These are phyloP conservation scores for Habropoda laboriosa DNA, from an alignment of 1,140 invertebrate genomes.

Conservation along the genomic window DNA sequence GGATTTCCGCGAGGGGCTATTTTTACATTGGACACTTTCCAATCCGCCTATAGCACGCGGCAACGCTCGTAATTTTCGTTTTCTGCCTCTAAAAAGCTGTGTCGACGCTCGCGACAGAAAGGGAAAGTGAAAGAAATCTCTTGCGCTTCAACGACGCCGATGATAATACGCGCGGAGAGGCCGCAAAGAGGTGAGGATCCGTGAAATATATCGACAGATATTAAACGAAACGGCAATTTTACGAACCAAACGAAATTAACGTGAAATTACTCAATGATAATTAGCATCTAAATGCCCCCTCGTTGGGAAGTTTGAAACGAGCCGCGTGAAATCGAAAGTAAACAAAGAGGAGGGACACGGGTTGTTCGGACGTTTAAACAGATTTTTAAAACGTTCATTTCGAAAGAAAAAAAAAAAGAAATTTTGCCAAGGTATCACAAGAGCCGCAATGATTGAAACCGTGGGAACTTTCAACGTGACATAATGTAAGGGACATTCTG, in stretches of 20 bases:
- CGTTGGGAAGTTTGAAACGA: background rate
- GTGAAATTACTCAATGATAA: background rate
- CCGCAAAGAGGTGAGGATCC: background rate
- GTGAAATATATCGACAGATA: background rate
- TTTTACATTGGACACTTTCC: slow-evolving; percentile 28
- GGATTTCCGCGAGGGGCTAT: slow-evolving; percentile 19
- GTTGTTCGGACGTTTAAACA: background rate
- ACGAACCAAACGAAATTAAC: background rate
- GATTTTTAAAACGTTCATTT: too few species aligned
- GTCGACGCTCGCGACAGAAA: background rate
- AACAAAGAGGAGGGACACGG: background rate
- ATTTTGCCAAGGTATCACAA: too few species aligned
- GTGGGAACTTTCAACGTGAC: too few species aligned
- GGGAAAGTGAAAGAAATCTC: slow-evolving; percentile 24
- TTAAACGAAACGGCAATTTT: background rate
- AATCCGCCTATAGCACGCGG: background rate
- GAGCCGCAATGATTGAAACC: too few species aligned
- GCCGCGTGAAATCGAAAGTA: background rate
- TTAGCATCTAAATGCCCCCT: background rate
- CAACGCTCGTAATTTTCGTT: background rate
- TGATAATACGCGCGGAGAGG: background rate
- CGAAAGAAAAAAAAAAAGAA: too few species aligned
- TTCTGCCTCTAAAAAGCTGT: background rate
- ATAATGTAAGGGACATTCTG: too few species aligned
- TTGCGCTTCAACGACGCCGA: background rate